Percentiles rank a stretch among this genome's conserved stretches.
Conservation (phyloP, 1,140 invertebrate species). For the Portunus trituberculatus region DNA sequence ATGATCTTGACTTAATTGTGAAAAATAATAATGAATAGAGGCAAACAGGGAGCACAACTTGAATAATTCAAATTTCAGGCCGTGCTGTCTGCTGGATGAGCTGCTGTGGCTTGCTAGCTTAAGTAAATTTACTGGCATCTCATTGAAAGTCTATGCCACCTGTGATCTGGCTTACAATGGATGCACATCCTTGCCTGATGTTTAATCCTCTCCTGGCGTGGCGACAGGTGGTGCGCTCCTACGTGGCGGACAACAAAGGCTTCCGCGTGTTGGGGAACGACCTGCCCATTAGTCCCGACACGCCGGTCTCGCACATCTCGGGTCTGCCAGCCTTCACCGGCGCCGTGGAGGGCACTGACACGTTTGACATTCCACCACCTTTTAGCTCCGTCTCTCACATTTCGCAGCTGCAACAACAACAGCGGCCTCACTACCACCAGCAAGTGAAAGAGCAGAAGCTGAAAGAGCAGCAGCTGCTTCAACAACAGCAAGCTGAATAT, state of each 20-base stretch:
- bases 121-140: too few species aligned
- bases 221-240: slow-evolving; percentile 75
- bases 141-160: too few species aligned
- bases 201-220: not conserved
- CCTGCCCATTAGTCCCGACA: slow-evolving; percentile 76
- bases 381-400: not conserved
- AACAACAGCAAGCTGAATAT: slow-evolving; percentile 50
- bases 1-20: too few species aligned
- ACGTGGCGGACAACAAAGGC: slow-evolving; percentile 72
- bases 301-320: slow-evolving; percentile 67
- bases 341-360: slow-evolving; percentile 70
- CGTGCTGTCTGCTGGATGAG: too few species aligned
- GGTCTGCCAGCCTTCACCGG: slow-evolving; percentile 71
- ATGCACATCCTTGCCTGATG: too few species aligned
- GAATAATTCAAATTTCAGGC: too few species aligned
- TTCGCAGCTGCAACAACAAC: slow-evolving; percentile 39
- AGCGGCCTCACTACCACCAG: not conserved
- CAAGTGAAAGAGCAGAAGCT: not conserved
- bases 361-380: slow-evolving; percentile 66
- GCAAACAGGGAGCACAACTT: too few species aligned
- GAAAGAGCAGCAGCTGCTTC: slow-evolving; percentile 52
- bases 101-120: too few species aligned
- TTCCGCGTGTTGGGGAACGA: slow-evolving; percentile 77
- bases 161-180: too few species aligned
- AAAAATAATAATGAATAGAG: too few species aligned